Percentiles rank a stretch among this genome's conserved stretches.
These are phyloP conservation scores for Solenopsis invicta DNA, from an alignment of 1,140 invertebrate genomes.

Conservation along the genomic window DNA sequence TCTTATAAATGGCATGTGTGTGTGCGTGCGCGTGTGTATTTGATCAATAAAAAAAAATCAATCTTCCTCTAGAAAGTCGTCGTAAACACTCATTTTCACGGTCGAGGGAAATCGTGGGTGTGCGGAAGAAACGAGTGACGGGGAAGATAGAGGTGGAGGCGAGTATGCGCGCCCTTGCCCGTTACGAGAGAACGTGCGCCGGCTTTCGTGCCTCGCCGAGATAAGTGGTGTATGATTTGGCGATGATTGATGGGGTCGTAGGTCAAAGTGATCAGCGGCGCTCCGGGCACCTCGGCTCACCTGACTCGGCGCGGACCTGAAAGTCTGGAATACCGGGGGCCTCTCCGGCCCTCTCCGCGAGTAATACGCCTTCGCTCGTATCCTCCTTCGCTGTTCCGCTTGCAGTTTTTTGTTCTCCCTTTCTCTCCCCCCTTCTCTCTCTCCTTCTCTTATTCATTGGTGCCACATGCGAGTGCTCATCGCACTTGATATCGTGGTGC, in stretches of 20 bases:
- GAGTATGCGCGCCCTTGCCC: conserved; percentile 61
- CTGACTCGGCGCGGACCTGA: conserved; percentile 77
- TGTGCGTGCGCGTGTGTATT: neutral
- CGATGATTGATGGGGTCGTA: conserved; percentile 86
- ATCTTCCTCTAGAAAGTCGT: conserved; percentile 36
- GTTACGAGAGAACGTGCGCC: conserved; percentile 82
- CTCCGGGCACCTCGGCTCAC: conserved; percentile 83
- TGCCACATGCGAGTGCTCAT: conserved; percentile 35
- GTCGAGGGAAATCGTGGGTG: conserved; percentile 60
- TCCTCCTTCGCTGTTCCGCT: neutral
- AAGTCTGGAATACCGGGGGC: conserved; percentile 75
- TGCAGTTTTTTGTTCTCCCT: neutral
- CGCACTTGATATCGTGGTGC: conserved; percentile 38
- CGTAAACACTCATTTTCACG: conserved; percentile 29
- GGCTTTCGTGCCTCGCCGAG: conserved; percentile 80
- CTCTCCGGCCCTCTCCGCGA: conserved; percentile 47
- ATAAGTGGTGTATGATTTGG: conserved; percentile 86
- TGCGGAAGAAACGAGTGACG: conserved; percentile 54
- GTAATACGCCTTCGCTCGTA: conserved; percentile 70
- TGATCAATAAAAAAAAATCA: conserved; percentile 24
- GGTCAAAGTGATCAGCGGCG: conserved; percentile 86
- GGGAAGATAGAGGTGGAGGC: conserved; percentile 50
- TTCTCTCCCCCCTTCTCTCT: neutral
- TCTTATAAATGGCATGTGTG: neutral
- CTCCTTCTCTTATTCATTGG: neutral